Percentiles rank a stretch among this genome's conserved stretches.
Evolutionary conservation across 2,113 vertebrate species (phyloP).

Genomic region (Cryptotis parvus): DNA sequence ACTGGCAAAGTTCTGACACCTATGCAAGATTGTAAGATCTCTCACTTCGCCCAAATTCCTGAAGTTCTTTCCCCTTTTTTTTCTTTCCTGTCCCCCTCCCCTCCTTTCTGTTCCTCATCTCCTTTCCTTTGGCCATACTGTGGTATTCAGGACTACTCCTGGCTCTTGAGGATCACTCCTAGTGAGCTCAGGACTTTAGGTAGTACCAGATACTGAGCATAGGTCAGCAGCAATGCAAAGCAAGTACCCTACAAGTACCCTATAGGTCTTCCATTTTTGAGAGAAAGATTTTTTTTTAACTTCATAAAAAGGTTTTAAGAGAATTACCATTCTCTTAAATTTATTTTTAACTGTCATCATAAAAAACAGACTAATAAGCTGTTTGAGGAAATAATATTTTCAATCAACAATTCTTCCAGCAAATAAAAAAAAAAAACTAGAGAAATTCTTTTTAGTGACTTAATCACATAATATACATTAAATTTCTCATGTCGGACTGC

Average conservation of each 20-base stretch:
- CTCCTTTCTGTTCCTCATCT: background rate
- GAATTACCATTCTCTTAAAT: background rate
- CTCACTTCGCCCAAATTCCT: background rate
- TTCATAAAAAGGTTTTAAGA: background rate
- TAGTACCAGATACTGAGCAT: too few relatives aligned
- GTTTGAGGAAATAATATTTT: background rate
- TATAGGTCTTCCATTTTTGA: background rate
- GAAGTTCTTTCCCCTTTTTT: background rate
- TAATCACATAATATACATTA: background rate
- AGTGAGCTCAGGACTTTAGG: too few relatives aligned
- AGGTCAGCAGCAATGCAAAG: too few relatives aligned
- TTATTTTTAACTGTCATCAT: background rate
- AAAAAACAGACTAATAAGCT: too few relatives aligned
- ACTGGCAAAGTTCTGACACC: background rate
- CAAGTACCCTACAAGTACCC: too few relatives aligned
- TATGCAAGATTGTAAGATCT: background rate
- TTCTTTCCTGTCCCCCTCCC: background rate
- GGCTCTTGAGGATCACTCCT: background rate
- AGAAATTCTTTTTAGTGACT: background rate
- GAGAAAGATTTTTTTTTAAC: background rate
- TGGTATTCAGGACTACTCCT: background rate
- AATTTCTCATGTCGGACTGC: slow-evolving; percentile 13
- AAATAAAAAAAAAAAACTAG: background rate
- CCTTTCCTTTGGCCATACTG: background rate
- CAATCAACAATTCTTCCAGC: background rate